Base-by-base conservation (phyloP, 2,113 vertebrate species). In the Reinhardtius hippoglossoides region DNA sequence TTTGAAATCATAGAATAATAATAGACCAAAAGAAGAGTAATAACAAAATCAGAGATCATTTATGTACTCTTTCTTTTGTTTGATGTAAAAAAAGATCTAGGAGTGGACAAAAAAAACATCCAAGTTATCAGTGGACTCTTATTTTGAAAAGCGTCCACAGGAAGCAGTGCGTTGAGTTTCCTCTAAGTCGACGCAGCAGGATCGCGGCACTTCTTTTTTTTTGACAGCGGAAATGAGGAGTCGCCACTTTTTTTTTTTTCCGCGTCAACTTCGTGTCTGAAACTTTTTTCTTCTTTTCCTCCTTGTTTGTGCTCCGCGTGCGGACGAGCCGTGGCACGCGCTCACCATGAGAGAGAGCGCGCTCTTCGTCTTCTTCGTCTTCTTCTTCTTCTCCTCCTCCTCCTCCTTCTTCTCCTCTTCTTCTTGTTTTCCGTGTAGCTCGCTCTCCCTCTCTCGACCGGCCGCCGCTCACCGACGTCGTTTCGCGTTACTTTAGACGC, bases 211-310 rank as follows among this genome's bases (percentile, higher is more conserved):
- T 83, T 82, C 5, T 60, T 67, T 63, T 21, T 67, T 86, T 84
- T 72, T 89, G 80, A 86, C 90, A 86, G 89, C 92, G 91, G 93
- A 94, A 93, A 91, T 87, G 88, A 90, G 81, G 84, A 90, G 88
- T 90, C 82, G 81, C 83, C 85, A 86, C 84, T 91, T 42, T 42
- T 42, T 42, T 91, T 90, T 62, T 54, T 37, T 87, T 87, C 82
- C 84, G 87, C 82, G 80, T 91, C 67, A 90, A 89, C 85, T 90
- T 90, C 72, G 83, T 88, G 79, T 84, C 85, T 91, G 76, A 81
- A 88, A 92, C 64, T 88, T 92, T 75, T 24, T 86, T 77, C 76
- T 66, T 15, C 13, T 23, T 2, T 23, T 15, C 72, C 31, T 67
- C 52, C 61, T 37, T 77, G 81, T 74, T 16, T 79, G 58, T 65